Percentiles rank a stretch among this genome's conserved stretches.
These are phyloP conservation scores for Pteronotus mesoamericanus DNA, from an alignment of 2,797 vertebrate species.

Conservation along the genomic window DNA sequence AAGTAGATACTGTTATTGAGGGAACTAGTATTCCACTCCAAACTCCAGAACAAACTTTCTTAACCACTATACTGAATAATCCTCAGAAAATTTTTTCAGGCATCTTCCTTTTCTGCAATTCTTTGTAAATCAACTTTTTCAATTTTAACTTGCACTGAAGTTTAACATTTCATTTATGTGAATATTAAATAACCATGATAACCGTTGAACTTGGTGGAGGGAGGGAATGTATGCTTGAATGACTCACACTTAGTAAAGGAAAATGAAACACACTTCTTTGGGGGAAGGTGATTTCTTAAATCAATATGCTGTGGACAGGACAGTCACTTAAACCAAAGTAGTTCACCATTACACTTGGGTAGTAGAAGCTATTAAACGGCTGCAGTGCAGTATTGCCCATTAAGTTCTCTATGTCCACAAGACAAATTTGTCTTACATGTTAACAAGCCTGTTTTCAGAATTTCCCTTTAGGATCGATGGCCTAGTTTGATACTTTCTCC, in stretches of 20 bases:
- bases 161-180: neutral
- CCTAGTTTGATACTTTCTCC: conserved; percentile 60
- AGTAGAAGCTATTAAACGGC: neutral
- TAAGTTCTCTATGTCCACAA: neutral
- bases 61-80: neutral
- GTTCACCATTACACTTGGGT: neutral
- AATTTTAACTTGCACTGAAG: neutral
- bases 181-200: neutral
- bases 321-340: neutral
- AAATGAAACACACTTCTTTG: neutral
- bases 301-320: neutral
- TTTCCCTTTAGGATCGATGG: conserved; percentile 49
- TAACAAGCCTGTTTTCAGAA: conserved; percentile 39
- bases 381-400: neutral
- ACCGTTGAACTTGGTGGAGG: neutral
- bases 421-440: neutral
- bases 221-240: neutral
- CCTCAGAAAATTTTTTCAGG: neutral
- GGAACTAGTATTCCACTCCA: neutral
- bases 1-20: neutral
- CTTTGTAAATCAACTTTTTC: neutral
- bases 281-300: conserved; percentile 7
- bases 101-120: neutral
- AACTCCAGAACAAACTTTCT: neutral
- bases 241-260: neutral